Conservation (phyloP, 2,797 vertebrate genomes). For the Hypotaenidia okinawae region DNA sequence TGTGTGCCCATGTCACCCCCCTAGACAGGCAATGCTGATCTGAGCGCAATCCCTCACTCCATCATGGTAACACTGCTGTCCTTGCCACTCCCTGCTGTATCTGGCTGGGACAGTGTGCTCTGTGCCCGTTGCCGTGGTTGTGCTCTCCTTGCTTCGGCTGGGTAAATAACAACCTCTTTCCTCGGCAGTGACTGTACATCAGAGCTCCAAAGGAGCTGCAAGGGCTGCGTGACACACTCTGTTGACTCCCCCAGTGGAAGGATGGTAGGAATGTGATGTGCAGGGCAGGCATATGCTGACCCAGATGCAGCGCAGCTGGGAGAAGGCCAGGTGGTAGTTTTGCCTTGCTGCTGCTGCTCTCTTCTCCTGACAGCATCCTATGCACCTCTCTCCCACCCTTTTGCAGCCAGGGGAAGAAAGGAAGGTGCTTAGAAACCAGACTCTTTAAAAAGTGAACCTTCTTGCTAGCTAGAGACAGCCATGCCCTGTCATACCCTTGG, state of each 20-base stretch:
- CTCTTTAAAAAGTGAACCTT: background rate
- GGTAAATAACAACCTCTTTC: background rate
- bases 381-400: background rate
- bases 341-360: background rate
- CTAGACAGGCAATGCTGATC: background rate
- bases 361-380: background rate
- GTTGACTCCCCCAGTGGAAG: background rate
- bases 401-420: background rate
- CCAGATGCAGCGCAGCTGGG: background rate
- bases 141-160: background rate
- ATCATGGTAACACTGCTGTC: background rate
- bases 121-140: rapidly evolving
- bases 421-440: background rate
- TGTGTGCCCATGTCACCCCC: background rate
- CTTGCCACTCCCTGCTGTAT: background rate
- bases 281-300: rapidly evolving
- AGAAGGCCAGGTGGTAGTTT: background rate
- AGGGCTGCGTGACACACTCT: background rate
- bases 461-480: background rate
- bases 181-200: background rate
- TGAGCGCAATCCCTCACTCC: background rate
- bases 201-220: background rate
- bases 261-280: background rate
- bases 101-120: background rate
- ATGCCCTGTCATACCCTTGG: background rate